Evolutionary conservation across 2,113 vertebrate genomes (phyloP), one percentile per base, ranked within the genome.

Genomic region (Struthidea cinerea): DNA sequence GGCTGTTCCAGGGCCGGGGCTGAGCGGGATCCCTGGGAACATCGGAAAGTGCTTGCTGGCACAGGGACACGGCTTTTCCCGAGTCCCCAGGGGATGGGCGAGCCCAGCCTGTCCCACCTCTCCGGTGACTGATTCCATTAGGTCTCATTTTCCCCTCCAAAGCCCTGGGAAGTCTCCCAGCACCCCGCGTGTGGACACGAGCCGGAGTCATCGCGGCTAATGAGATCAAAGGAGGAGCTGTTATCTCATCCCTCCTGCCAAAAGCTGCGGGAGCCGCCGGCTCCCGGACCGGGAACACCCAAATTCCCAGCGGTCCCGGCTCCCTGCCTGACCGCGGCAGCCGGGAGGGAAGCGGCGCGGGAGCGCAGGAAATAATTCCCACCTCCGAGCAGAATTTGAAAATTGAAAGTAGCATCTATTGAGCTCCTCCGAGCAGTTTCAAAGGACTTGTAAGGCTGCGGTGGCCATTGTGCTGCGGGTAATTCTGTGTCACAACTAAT

Each of bases 401-500:
- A 94, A 93, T 97, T 93, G 95, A 97, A 98, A 98, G 98, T 96
- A 97, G 97, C 97, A 97, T 95, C 98, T 97, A 98, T 98, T 99
- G 98, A 98, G 98, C 98, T 98, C 98, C 98, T 98, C 97, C 98
- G 96, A 98, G 98, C 97, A 84, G 4, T 98, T 98, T 99, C 98
- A 98, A 99, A 98, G 98, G 98, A 97, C 98, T 98, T 97, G 97
- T 96, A 98, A 98, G 98, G 97, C 98, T 98, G 98, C 90, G 89
- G 97, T 98, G 98, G 95, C 98, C 98, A 98, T 98, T 98, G 98
- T 98, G 98, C 81, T 91, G 98, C 97, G 98, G 98, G 98, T 98
- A 98, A 98, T 98, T 98, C 98, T 98, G 97, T 98, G 99, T 99
- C 98, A 98, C 98, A 98, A 98, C 98, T 99, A 99, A 99, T 99